Percentiles rank a stretch among this genome's conserved stretches.
phyloP scores from a whole-genome alignment of 2,113 vertebrate species.

The Pedionomus torquatus region DNA sequence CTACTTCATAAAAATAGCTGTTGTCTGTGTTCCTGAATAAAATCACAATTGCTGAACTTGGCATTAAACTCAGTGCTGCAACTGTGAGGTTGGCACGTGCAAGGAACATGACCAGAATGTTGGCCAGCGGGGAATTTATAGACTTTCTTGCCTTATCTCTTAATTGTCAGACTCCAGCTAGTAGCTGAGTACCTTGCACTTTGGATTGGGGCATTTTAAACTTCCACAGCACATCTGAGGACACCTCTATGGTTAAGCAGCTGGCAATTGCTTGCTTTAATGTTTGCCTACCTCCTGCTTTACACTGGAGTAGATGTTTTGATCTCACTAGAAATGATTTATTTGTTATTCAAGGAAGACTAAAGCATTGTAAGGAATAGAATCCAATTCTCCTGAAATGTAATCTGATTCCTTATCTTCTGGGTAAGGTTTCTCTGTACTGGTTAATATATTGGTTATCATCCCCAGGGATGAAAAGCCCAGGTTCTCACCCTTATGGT shows the following conservation, averaged over 20 bases:
- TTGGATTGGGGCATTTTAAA: neutral
- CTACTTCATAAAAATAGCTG: neutral
- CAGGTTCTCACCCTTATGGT: fast-evolving
- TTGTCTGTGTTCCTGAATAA: neutral
- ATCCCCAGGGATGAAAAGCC: neutral
- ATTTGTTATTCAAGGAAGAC: neutral
- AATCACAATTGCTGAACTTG: neutral
- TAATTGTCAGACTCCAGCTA: neutral
- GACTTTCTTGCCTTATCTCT: neutral
- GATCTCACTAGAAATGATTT: neutral
- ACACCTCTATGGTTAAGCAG: neutral
- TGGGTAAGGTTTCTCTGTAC: neutral
- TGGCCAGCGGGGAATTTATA: neutral
- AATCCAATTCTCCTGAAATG: neutral
- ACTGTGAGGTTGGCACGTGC: neutral
- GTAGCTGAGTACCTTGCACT: neutral
- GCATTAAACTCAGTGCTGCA: neutral
- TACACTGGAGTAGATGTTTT: neutral
- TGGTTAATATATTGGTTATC: neutral
- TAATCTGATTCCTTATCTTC: neutral
- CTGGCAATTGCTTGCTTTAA: neutral
- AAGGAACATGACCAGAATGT: neutral
- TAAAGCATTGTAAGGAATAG: neutral
- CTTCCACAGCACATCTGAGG: neutral
- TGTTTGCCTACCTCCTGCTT: neutral